These are phyloP conservation scores for Drosophila burlai DNA, from an alignment of 1,140 invertebrate genomes.

Conservation along the genomic window DNA sequence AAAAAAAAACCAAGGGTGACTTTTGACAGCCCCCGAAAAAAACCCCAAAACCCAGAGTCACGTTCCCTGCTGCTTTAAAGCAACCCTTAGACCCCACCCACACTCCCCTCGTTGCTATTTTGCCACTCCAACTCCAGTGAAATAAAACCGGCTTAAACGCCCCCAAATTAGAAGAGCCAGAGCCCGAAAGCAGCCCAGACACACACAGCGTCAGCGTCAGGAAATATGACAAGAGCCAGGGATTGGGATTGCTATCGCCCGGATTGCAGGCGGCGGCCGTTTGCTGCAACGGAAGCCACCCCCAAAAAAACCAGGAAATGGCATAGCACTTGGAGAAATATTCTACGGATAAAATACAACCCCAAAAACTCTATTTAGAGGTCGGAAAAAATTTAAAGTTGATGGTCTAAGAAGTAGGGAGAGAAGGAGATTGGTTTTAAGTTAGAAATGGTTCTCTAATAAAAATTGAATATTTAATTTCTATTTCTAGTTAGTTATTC, in stretches of 20 bases:
- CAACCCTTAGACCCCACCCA: constrained; percentile 64
- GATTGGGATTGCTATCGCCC: constrained; percentile 57
- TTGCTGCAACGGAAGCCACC: constrained; percentile 71
- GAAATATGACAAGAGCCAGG: constrained; percentile 72
- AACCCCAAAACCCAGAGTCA: constrained; percentile 58
- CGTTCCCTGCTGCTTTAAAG: constrained; percentile 66
- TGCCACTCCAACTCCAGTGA: constrained; percentile 16
- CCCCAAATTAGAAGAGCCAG: constrained; percentile 69
- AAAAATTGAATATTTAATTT: not conserved
- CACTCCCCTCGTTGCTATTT: constrained; percentile 7
- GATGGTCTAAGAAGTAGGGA: not conserved
- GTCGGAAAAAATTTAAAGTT: not conserved
- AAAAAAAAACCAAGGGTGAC: constrained; percentile 59
- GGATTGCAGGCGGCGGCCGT: constrained; percentile 57
- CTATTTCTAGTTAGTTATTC: not conserved
- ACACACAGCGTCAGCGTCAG: constrained; percentile 30
- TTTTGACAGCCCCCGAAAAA: constrained; percentile 57
- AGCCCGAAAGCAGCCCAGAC: constrained; percentile 26
- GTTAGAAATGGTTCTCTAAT: not conserved
- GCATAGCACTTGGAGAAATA: constrained; percentile 14
- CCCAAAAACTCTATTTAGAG: not conserved
- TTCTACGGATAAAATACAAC: not conserved
- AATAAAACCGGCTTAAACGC: constrained; percentile 68
- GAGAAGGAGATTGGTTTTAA: not conserved
- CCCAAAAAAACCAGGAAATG: constrained; percentile 29